These are phyloP conservation scores for Dolichallabes microphthalmus DNA, from an alignment of 2,113 vertebrate species.

Conservation along the genomic window DNA sequence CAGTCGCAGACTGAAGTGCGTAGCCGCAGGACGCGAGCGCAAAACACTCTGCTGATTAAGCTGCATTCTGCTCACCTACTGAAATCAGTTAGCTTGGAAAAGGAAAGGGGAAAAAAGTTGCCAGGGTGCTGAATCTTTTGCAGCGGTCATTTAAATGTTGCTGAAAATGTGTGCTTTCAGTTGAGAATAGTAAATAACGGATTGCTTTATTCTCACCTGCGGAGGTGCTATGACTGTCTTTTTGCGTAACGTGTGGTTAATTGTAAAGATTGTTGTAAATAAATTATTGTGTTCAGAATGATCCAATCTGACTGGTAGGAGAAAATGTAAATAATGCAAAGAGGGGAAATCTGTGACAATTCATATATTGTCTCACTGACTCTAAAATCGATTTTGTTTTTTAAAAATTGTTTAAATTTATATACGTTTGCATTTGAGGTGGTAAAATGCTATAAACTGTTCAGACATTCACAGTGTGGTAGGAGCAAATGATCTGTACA, in stretches of 20 bases:
- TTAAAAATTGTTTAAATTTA: no score
- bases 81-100: not conserved
- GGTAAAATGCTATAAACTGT: no score
- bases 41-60: not conserved
- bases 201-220: not conserved
- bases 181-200: not conserved
- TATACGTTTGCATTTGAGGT: no score
- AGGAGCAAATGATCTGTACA: no score
- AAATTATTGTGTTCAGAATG: not conserved
- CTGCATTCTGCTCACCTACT: not conserved
- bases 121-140: not conserved
- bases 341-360: no score
- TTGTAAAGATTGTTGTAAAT: not conserved
- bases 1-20: constrained; percentile 9
- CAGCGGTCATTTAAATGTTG: not conserved
- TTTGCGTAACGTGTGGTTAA: not conserved
- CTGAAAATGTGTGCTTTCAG: not conserved
- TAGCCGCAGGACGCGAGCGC: not conserved
- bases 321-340: not conserved
- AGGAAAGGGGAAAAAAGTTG: no score
- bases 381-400: no score
- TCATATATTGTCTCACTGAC: no score
- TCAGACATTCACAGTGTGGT: no score
- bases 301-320: not conserved
- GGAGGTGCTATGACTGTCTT: not conserved